A percentile compares a stretch with the other conserved stretches of the same genome.
phyloP scores from a whole-genome alignment of 1,140 invertebrate species.

The Oscheius sp. region DNA sequence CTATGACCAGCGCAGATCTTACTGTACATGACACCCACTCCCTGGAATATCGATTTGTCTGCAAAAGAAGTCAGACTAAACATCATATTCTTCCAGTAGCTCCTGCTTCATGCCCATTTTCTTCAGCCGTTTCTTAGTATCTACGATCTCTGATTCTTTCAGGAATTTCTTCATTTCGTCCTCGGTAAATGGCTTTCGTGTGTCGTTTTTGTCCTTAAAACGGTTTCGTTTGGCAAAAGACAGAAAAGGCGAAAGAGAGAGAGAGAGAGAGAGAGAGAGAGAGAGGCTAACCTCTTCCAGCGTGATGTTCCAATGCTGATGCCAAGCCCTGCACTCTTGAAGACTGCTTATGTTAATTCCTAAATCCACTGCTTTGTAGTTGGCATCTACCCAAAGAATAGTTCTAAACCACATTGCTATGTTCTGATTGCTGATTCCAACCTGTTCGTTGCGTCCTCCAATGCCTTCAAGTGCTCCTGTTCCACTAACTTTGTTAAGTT shows the following conservation, averaged over 20 bases:
- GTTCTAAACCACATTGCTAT: slow-evolving; percentile 1
- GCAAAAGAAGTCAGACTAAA: slow-evolving; percentile 9
- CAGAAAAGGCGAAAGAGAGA: too few species aligned
- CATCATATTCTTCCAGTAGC: slow-evolving; percentile 33
- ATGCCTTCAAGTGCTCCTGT: slow-evolving; percentile 20
- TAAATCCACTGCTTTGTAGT: slow-evolving; percentile 51
- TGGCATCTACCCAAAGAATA: slow-evolving; percentile 52
- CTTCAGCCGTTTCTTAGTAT: slow-evolving; percentile 32
- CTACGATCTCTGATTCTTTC: slow-evolving; percentile 27
- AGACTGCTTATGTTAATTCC: slow-evolving; percentile 49
- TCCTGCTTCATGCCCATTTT: slow-evolving; percentile 40
- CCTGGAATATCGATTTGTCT: slow-evolving; percentile 33
- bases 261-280: background rate
- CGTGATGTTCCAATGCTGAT: slow-evolving; percentile 47
- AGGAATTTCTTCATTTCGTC: slow-evolving; percentile 23
- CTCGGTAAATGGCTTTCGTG: slow-evolving; percentile 17
- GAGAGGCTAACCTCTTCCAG: background rate
- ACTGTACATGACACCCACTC: slow-evolving; percentile 50
- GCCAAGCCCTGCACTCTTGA: slow-evolving; percentile 48
- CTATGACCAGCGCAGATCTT: slow-evolving; percentile 54
- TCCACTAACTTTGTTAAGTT: slow-evolving; percentile 30
- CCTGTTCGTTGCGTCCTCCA: slow-evolving; percentile 25
- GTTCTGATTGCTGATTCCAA: background rate
- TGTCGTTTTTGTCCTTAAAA: slow-evolving; percentile 5
- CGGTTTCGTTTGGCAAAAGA: too few species aligned